Conservation (phyloP, 35 echinoderm and acorn worm genomes). For the Nesometra sesokonis region DNA sequence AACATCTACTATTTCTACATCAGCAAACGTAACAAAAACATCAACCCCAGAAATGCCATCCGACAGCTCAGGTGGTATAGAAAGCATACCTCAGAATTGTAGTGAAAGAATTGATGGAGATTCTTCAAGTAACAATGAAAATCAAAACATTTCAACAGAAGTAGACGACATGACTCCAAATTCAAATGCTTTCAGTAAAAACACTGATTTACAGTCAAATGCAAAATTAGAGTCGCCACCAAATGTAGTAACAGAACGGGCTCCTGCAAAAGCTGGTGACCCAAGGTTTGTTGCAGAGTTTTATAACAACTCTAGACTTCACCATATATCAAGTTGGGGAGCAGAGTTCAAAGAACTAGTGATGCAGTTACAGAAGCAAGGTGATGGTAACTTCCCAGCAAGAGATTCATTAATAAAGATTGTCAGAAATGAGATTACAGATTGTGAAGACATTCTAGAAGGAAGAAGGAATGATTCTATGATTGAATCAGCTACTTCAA, state of each 20-base stretch:
- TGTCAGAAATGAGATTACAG: neutral
- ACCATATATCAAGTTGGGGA: slow-evolving; percentile 93
- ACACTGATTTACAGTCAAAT: no score
- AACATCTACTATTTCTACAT: no score
- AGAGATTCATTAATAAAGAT: slow-evolving; percentile 31
- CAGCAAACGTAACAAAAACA: no score
- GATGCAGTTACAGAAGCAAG: slow-evolving; percentile 59
- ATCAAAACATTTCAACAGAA: neutral
- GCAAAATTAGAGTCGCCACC: no score
- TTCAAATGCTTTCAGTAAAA: neutral
- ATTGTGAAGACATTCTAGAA: neutral
- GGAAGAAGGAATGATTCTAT: neutral
- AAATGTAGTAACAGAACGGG: neutral
- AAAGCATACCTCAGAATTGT: no score
- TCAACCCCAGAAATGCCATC: no score
- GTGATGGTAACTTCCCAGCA: slow-evolving; percentile 58
- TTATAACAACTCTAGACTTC: slow-evolving; percentile 84
- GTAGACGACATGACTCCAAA: neutral
- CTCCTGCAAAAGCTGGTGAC: slow-evolving; percentile 55
- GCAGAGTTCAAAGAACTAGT: slow-evolving; percentile 93
- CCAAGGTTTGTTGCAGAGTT: slow-evolving; percentile 78
- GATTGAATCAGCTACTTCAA: neutral
- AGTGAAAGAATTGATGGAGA: neutral
- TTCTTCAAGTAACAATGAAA: neutral
- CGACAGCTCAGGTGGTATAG: no score